Conservation (phyloP, 2,888 invertebrate species). For the Phengaris alcon region DNA sequence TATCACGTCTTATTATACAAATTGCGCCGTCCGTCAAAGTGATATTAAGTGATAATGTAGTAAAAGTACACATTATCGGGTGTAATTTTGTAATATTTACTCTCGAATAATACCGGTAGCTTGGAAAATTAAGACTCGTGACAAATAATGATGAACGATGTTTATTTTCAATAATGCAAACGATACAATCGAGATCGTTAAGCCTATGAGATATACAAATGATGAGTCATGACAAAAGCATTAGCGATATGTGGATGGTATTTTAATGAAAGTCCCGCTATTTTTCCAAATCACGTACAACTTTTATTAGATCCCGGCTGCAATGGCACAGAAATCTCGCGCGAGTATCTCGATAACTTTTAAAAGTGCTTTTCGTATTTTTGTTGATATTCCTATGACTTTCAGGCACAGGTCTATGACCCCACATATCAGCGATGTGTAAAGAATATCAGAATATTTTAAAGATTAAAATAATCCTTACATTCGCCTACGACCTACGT, state of each 20-base stretch:
- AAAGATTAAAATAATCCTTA: background rate
- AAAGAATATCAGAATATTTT: background rate
- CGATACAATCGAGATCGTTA: constrained; percentile 11
- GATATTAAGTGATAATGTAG: background rate
- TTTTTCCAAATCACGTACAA: constrained; percentile 11
- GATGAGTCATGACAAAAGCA: constrained; percentile 5
- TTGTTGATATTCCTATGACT: background rate
- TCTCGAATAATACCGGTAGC: background rate
- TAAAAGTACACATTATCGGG: background rate
- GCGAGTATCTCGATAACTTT: background rate
- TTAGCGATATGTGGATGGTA: background rate
- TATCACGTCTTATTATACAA: constrained; percentile 28
- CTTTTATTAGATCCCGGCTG: constrained; percentile 43
- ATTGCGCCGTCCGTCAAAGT: background rate
- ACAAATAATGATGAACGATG: background rate
- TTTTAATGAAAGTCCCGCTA: background rate
- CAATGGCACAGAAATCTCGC: constrained; percentile 46
- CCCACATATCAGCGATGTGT: background rate
- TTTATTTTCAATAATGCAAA: constrained; percentile 2
- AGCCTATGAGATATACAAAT: background rate
- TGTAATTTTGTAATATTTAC: background rate
- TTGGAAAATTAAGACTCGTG: background rate
- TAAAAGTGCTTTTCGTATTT: background rate
- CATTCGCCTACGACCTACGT: background rate
- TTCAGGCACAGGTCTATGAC: background rate